phyloP scores from a whole-genome alignment of 2,888 invertebrate genomes.

The Cryptops parisi region DNA sequence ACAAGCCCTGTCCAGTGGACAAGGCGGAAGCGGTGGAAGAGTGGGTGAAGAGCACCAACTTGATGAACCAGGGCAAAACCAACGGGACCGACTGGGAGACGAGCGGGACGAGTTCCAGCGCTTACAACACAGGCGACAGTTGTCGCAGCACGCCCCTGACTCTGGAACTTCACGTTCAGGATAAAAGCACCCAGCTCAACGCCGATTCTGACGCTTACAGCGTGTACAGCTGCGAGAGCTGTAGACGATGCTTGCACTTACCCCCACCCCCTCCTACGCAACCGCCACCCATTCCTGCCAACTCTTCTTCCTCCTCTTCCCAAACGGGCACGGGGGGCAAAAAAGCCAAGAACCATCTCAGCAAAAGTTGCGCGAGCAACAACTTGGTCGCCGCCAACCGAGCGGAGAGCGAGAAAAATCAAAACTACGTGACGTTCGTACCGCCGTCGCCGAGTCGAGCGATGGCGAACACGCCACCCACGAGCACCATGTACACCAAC shows the following conservation, averaged over 20 bases:
- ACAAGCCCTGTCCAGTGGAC: slow-evolving; percentile 11
- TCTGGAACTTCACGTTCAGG: slow-evolving; percentile 33
- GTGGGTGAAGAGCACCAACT: slow-evolving; percentile 19
- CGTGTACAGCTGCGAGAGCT: slow-evolving; percentile 24
- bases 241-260: slow-evolving; percentile 21
- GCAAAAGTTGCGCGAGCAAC: no score
- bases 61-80: slow-evolving; percentile 2
- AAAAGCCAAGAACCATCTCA: slow-evolving; percentile 13
- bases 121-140: slow-evolving; percentile 61
- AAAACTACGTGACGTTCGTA: slow-evolving; percentile 20
- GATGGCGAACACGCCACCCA: slow-evolving; percentile 26
- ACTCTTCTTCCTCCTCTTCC: slow-evolving; percentile 5
- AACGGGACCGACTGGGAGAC: neutral
- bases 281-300: neutral
- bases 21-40: slow-evolving; percentile 21
- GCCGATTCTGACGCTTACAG: slow-evolving; percentile 21
- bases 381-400: neutral
- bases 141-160: slow-evolving; percentile 49
- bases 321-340: slow-evolving; percentile 2
- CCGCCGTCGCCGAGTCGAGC: neutral
- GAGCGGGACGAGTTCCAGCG: slow-evolving; percentile 41
- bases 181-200: slow-evolving; percentile 1
- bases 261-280: slow-evolving; percentile 17
- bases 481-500: slow-evolving; percentile 55
- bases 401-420: slow-evolving; percentile 1